A percentile compares a stretch with the other conserved stretches of the same genome.
Conservation (phyloP, 1,140 invertebrate genomes). For the Neelides sp. region DNA sequence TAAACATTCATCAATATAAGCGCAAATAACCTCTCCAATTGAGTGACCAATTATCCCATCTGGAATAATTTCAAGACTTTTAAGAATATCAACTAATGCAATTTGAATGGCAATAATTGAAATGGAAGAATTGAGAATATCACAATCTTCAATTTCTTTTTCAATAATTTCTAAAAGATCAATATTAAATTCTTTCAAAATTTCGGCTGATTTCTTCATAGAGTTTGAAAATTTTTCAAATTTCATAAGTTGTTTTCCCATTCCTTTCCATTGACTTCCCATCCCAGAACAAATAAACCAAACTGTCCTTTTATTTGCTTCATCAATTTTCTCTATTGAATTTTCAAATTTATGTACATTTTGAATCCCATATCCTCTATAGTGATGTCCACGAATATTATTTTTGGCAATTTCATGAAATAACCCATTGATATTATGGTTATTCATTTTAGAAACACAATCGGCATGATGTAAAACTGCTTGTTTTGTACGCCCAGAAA, state of each 20-base stretch:
- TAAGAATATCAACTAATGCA: slow-evolving; percentile 66
- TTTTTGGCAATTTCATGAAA: slow-evolving; percentile 56
- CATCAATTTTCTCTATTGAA: slow-evolving; percentile 37
- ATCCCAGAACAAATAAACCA: slow-evolving; percentile 59
- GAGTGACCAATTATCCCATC: slow-evolving; percentile 79
- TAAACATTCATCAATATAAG: slow-evolving; percentile 76
- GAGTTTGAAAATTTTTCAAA: slow-evolving; percentile 41
- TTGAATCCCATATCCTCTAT: slow-evolving; percentile 62
- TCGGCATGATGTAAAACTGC: slow-evolving; percentile 46
- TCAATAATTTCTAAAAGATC: slow-evolving; percentile 41
- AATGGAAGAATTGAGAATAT: slow-evolving; percentile 43
- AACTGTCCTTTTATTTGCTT: slow-evolving; percentile 43
- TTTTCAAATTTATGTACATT: slow-evolving; percentile 37
- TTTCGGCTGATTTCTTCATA: slow-evolving; percentile 37
- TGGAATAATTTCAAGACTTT: slow-evolving; percentile 54
- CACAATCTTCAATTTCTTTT: slow-evolving; percentile 37
- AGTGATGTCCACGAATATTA: slow-evolving; percentile 53
- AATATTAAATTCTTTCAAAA: slow-evolving; percentile 38
- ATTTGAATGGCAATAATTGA: slow-evolving; percentile 47
- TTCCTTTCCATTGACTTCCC: slow-evolving; percentile 56
- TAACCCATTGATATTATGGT: slow-evolving; percentile 56
- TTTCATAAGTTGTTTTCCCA: slow-evolving; percentile 45
- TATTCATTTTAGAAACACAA: slow-evolving; percentile 33
- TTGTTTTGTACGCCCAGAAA: slow-evolving; percentile 71
- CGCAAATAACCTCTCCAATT: slow-evolving; percentile 74